phyloP scores from a whole-genome alignment of 1,140 invertebrate species.

The Cotesia typhae region DNA sequence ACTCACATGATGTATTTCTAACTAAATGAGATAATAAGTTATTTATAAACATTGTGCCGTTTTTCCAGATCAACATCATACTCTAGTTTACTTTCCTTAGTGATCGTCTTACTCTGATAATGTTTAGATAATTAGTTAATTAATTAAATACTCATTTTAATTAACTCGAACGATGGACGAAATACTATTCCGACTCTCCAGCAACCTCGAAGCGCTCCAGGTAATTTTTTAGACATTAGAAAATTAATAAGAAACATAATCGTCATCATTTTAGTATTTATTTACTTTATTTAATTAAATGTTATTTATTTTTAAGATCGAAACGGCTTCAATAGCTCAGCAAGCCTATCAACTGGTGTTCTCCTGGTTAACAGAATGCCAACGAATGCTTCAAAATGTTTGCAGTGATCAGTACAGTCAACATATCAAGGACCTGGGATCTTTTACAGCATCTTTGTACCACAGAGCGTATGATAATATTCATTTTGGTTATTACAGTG shows the following conservation, averaged over 20 bases:
- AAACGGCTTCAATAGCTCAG: slow-evolving; percentile 53
- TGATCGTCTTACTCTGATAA: not conserved
- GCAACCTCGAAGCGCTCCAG: slow-evolving; percentile 58
- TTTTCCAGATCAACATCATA: slow-evolving; percentile 43
- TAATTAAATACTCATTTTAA: slow-evolving; percentile 21
- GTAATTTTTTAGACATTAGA: slow-evolving; percentile 44
- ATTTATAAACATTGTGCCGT: slow-evolving; percentile 58
- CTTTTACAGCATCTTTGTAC: slow-evolving; percentile 49
- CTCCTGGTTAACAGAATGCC: slow-evolving; percentile 51
- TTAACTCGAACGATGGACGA: slow-evolving; percentile 55
- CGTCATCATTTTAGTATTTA: slow-evolving; percentile 1
- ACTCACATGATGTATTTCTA: slow-evolving; percentile 56
- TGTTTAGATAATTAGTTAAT: slow-evolving; percentile 12
- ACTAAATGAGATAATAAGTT: slow-evolving; percentile 59
- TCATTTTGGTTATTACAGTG: slow-evolving; percentile 49
- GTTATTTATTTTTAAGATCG: slow-evolving; percentile 53
- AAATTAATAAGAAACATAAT: slow-evolving; percentile 8
- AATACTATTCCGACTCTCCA: slow-evolving; percentile 58
- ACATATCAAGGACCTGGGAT: slow-evolving; percentile 54
- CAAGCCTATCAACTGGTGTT: slow-evolving; percentile 59
- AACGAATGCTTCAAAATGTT: slow-evolving; percentile 52
- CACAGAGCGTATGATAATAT: slow-evolving; percentile 52
- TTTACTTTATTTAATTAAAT: slow-evolving; percentile 25
- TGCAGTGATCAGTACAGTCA: slow-evolving; percentile 54
- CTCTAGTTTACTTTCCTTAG: slow-evolving; percentile 10